Percentiles rank a stretch among this genome's conserved stretches.
These are phyloP conservation scores for Spheniscus humboldti DNA, from an alignment of 2,797 vertebrate genomes.

Conservation along the genomic window DNA sequence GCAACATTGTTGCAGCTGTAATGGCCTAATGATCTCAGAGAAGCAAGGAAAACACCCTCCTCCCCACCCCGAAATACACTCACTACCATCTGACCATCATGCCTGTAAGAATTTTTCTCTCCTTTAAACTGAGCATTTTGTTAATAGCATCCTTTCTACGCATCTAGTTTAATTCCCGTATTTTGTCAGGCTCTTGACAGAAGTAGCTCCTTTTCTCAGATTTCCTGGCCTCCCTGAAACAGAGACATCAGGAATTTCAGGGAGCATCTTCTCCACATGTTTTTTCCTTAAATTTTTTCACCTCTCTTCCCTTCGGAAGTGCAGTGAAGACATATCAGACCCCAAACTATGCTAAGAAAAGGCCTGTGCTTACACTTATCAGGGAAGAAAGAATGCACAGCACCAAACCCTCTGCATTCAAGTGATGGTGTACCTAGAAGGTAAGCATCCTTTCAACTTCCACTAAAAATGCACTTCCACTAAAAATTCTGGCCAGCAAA, in stretches of 20 bases:
- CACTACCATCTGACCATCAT: background rate
- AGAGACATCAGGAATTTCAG: background rate
- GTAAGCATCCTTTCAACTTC: background rate
- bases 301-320: background rate
- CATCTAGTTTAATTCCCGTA: background rate
- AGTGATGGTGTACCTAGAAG: background rate
- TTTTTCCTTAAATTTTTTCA: background rate
- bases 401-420: background rate
- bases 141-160: background rate
- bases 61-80: background rate
- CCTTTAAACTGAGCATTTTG: background rate
- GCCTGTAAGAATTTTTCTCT: background rate
- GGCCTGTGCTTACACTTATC: fast-evolving
- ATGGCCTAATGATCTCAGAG: constrained; percentile 23
- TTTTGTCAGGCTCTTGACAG: background rate
- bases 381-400: background rate
- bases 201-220: background rate
- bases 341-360: background rate
- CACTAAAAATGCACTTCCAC: background rate
- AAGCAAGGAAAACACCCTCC: background rate
- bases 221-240: background rate
- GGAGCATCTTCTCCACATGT: fast-evolving
- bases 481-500: background rate
- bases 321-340: background rate
- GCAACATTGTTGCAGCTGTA: constrained; percentile 46